phyloP scores from a whole-genome alignment of 2,113 vertebrate species.

The Toxotes chatareus region DNA sequence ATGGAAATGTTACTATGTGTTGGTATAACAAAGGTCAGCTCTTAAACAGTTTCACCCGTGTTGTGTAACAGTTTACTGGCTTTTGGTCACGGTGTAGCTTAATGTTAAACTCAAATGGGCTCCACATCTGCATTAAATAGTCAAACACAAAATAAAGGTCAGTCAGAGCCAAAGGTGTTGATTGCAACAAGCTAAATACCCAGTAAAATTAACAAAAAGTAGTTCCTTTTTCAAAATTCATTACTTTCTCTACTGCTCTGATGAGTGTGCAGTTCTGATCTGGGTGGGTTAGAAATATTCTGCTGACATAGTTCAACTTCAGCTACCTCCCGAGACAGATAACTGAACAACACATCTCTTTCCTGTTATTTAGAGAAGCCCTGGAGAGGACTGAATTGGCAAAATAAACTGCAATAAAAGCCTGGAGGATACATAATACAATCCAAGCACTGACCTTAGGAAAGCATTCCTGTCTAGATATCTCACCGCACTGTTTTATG shows the following conservation, averaged over 20 bases:
- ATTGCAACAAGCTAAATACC: not conserved
- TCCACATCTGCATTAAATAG: not conserved
- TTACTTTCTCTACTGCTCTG: not conserved
- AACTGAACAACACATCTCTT: not conserved
- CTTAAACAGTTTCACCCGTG: constrained; percentile 17
- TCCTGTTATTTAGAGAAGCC: not conserved
- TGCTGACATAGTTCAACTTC: not conserved
- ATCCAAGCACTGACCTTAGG: not conserved
- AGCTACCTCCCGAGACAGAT: not conserved
- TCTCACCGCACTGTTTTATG: not conserved
- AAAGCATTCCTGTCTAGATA: not conserved
- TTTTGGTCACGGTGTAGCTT: constrained; percentile 30
- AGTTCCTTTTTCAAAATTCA: not conserved
- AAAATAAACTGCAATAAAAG: not conserved
- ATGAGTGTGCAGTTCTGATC: not conserved
- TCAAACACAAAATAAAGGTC: not conserved
- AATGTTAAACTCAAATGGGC: constrained; percentile 19
- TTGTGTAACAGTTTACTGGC: constrained; percentile 31
- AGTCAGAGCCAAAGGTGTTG: not conserved
- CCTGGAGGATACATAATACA: not conserved
- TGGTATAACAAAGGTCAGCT: constrained; percentile 57
- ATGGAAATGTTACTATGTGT: constrained; percentile 12
- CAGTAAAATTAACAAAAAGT: not conserved
- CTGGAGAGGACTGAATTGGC: not conserved
- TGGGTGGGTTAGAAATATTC: not conserved